Evolutionary conservation across 2,113 vertebrate species (phyloP), one percentile per base, ranked within the genome.

Genomic region (Pantherophis guttatus): DNA sequence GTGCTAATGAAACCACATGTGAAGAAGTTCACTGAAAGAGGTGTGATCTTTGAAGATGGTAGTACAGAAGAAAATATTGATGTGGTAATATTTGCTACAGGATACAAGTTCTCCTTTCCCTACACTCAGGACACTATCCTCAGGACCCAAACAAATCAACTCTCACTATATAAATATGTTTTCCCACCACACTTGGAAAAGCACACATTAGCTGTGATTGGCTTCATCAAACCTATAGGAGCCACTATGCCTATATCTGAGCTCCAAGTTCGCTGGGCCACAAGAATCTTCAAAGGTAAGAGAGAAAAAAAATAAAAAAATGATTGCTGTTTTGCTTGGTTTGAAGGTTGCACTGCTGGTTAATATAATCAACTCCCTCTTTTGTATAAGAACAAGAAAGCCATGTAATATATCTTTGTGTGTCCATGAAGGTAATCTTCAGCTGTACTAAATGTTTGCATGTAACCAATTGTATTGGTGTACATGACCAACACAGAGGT

Each of bases 61-160:
- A 98, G 97, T 0, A 93, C 91, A 0, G 98, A 98, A 95, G 97
- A 98, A 70, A 96, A 98, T 87, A 97, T 98, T 0, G 98, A 98
- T 0, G 94, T 96, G 15, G 97, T 98, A 93, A 95, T 99, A 88
- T 99, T 99, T 96, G 98, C 98, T 89, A 98, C 98, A 0, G 98
- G 98, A 91, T 98, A 98, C 91, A 91, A n/a, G 1, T 95, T 93
- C 86, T 87, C 70, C 0, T 98, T 98, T 88, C 95, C 98, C 9
- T 99, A 98, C 91, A 97, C 98, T 0, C 97, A 98, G 15, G 89
- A 97, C 8, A 94, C 95, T 0, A 55, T 98, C 50, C 93, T 95
- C 53, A 93, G 95, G 8, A 95, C 97, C 21, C 93, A 94, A 26
- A 44, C 93, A 1, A 94, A 96, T 91, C 95, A 97, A 26, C 3